Base-by-base conservation (phyloP, 2,797 vertebrate species). In the Rhabdomys pumilio region DNA sequence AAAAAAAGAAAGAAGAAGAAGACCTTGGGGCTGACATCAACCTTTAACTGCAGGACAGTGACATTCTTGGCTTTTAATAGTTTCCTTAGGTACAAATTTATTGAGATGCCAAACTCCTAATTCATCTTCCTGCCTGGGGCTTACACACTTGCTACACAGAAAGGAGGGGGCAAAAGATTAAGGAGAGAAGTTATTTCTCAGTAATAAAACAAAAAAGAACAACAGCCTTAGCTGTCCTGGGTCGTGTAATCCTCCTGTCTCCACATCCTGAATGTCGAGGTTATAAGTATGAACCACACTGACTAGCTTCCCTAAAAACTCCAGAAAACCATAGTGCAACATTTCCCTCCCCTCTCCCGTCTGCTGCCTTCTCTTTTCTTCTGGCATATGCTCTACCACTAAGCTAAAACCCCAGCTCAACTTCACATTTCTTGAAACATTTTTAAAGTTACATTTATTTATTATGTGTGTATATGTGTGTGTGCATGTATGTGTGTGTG, bases 31-130 rank as follows among this genome's bases (percentile, higher is more conserved):
- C 9, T 15, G 72, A 77, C 31, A 83, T 20, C 2, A 76, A 73
- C 44, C 41, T 95, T 83, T 83, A 81, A 90, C 47, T 10, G 75
- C 26, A 82, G 9, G 29, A 69, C 75, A 50, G 47, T 73, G 79
- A 92, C 79, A 65, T 89, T 67, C 50, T 50, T 94, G 61, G 76
- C 80, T 97, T 94, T 94, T 89, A 90, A 4, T 73, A 81, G 86
- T 63, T 83, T 97, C 8, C 0, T 93, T 90, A 90, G 76, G 59
- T 89, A 84, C 44, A 90, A 81, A 94, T 95, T 93, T 96, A 96
- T 14, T 85, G 94, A 89, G 72, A 93, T 87, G 53, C 90, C 67
- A 95, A 96, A 86, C 88, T 96, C 79, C 80, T 92, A 91, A 89
- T 88, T 82, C 55, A 90, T 89, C 69, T 82, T 80, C 55, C 69